Evolutionary conservation across 2,888 invertebrate species (phyloP), one percentile per base, ranked within the genome.

Genomic region (Camptogramma bilineatum): DNA sequence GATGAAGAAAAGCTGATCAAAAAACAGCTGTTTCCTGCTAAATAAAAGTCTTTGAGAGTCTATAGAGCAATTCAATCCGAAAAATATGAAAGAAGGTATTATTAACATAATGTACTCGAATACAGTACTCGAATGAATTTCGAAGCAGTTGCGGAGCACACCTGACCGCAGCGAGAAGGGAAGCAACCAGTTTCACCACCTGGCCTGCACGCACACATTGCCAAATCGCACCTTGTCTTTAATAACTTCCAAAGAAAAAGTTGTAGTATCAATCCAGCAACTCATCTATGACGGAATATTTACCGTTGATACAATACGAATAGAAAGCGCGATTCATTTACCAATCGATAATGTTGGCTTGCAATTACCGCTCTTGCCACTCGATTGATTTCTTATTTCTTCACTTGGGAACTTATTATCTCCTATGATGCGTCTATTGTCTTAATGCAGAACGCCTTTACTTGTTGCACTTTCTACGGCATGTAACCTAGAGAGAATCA

Each of bases 101-200:
- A 69, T 72, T 73, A 73, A 76, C 82, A 55, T 62, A 61, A 17
- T 52, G 58, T n/a, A n/a, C n/a, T n/a, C n/a, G n/a, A n/a, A n/a
- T n/a, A n/a, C 28, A 51, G 42, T 17, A n/a, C n/a, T 51, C 39
- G 39, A 47, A 54, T 53, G 31, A 84, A 83, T 84, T 80, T 82
- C 74, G 72, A 73, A 73, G 76, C 78, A 79, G 72, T 81, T 74
- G 76, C 76, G 71, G 69, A 79, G 77, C 77, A 77, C 85, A 87
- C 82, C 84, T 86, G 85, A 84, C 82, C 74, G 69, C 78, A 78
- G 73, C 70, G 68, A 75, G 76, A 78, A 78, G 80, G 80, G 79
- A 78, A 77, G 74, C 77, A 89, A 91, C 90, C 86, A 87, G 90
- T 91, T 91, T 85, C 70, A 68, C 81, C 87, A 88, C 80, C 86